Evolutionary conservation across 2,888 invertebrate species (phyloP).

Genomic region (Palloptera scutellata): DNA sequence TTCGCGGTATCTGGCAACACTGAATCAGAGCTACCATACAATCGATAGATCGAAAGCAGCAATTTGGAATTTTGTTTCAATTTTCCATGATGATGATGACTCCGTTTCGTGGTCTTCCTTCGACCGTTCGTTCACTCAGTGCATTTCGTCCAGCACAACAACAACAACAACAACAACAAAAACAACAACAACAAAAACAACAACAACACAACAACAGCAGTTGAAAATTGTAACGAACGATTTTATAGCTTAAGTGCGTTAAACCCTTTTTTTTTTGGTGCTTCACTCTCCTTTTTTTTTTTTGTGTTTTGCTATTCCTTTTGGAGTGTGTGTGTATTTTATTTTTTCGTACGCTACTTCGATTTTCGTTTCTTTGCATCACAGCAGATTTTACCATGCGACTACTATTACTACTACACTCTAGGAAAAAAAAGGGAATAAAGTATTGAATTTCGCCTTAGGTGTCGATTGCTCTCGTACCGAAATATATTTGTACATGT

Average conservation of each 20-base stretch:
- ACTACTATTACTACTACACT: too few species aligned
- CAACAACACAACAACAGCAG: not conserved
- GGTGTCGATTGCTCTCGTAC: not conserved
- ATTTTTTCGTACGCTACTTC: constrained; percentile 17
- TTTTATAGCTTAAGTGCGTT: constrained; percentile 57
- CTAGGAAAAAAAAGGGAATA: constrained; percentile 36
- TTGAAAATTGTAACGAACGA: constrained; percentile 55
- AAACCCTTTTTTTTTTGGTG: constrained; percentile 43
- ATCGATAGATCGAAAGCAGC: not conserved
- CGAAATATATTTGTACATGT: not conserved
- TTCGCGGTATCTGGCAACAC: too few species aligned
- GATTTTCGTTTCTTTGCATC: constrained; percentile 1
- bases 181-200: too few species aligned
- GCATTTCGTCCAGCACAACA: too few species aligned
- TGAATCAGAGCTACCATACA: too few species aligned
- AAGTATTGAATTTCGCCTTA: constrained; percentile 40
- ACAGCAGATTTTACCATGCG: not conserved
- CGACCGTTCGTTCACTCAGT: too few species aligned
- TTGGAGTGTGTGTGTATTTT: not conserved
- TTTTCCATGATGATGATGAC: constrained; percentile 25
- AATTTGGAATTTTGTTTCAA: constrained; percentile 26
- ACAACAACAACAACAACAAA: too few species aligned
- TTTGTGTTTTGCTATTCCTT: too few species aligned
- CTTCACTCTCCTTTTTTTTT: constrained; percentile 1
- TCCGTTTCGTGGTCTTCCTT: too few species aligned